A percentile compares a stretch with the other conserved stretches of the same genome.
phyloP scores from a whole-genome alignment of 1,140 invertebrate species.

The Tigriopus japonicus region DNA sequence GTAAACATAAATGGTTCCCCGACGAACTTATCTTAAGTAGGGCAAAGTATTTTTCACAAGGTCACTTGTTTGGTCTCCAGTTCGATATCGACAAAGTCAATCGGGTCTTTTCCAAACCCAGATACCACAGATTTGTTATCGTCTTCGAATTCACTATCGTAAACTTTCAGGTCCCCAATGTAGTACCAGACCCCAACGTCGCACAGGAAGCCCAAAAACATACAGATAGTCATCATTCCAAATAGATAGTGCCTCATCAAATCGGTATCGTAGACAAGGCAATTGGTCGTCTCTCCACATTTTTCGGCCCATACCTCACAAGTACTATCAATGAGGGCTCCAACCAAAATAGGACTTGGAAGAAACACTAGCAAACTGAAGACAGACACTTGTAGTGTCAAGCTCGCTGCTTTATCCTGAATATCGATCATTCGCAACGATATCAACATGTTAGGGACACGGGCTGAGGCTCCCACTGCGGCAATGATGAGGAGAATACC shows the following conservation, averaged over 20 bases:
- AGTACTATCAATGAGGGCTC: background rate
- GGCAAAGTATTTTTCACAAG: too few relatives aligned
- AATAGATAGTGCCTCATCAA: background rate
- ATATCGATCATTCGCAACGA: background rate
- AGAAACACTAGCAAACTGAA: background rate
- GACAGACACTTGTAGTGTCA: background rate
- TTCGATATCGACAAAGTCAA: too few relatives aligned
- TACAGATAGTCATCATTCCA: background rate
- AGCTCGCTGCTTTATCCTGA: background rate
- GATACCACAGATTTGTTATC: background rate
- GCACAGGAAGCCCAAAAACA: background rate
- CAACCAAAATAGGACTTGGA: background rate
- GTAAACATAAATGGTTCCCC: too few relatives aligned
- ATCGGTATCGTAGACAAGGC: constrained; percentile 3
- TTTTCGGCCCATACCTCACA: background rate
- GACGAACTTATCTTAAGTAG: too few relatives aligned
- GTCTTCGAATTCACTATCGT: constrained; percentile 5
- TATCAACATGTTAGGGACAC: constrained; percentile 1
- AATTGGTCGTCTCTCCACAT: background rate
- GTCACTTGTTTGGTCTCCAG: too few relatives aligned
- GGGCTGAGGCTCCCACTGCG: background rate
- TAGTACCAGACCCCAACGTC: constrained; percentile 5
- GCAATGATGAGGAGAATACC: background rate
- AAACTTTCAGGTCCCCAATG: background rate
- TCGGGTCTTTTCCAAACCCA: too few relatives aligned